These are phyloP conservation scores for Enteromius afrohamiltoni DNA, from an alignment of 2,797 vertebrate genomes.

Conservation along the genomic window DNA sequence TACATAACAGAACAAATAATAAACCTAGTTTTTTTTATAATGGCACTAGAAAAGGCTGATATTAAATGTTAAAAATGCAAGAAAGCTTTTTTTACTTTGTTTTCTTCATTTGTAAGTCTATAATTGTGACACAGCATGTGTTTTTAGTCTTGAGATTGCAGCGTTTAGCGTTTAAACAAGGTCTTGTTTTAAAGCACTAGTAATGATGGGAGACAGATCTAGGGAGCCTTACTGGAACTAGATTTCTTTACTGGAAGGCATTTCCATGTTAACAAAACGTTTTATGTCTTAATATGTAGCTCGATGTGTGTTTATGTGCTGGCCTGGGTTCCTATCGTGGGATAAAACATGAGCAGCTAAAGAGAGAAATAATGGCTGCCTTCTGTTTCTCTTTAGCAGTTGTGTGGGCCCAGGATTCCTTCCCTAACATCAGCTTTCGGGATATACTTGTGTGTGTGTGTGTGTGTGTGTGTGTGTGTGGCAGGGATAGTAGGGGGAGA, in stretches of 20 bases:
- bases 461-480: constrained; percentile 30
- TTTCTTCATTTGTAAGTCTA: neutral
- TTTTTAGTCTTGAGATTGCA: neutral
- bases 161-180: neutral
- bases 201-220: neutral
- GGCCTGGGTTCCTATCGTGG: neutral
- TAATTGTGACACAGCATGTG: neutral
- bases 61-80: no score
- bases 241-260: neutral
- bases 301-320: constrained; percentile 5
- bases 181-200: neutral
- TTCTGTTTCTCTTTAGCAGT: constrained; percentile 35
- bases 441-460: constrained; percentile 28
- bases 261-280: constrained; percentile 16
- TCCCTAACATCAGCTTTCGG: neutral
- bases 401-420: constrained; percentile 15
- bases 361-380: constrained; percentile 15
- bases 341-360: constrained; percentile 19
- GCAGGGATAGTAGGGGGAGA: constrained; percentile 6
- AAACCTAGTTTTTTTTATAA: neutral
- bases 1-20: no score
- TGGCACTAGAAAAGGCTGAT: no score
- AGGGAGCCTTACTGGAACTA: neutral
- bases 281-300: constrained; percentile 31
- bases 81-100: no score